phyloP scores from a whole-genome alignment of 2,888 invertebrate genomes.

The Galeopsomyia nigrocyanea region DNA sequence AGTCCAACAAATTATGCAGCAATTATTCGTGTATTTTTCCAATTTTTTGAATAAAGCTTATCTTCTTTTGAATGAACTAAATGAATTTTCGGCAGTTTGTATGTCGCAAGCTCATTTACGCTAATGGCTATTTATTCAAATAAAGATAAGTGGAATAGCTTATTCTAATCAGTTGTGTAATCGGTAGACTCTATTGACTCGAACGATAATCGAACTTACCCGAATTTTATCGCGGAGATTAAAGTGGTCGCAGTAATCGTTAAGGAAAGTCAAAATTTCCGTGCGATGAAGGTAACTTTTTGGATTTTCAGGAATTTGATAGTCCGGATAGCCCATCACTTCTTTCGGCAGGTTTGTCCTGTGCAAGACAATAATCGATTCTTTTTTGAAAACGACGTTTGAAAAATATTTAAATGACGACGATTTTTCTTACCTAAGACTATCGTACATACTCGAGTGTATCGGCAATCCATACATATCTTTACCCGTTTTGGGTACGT shows the following conservation, averaged over 20 bases:
- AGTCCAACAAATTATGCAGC: no score
- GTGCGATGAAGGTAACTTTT: slow-evolving; percentile 82
- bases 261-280: slow-evolving; percentile 81
- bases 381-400: neutral
- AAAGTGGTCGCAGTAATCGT: slow-evolving; percentile 79
- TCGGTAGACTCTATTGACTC: no score
- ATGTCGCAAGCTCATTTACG: no score
- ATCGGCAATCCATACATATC: slow-evolving; percentile 85
- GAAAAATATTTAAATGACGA: neutral
- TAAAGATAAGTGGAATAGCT: no score
- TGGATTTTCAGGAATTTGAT: slow-evolving; percentile 79
- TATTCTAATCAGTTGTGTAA: no score
- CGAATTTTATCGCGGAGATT: slow-evolving; percentile 76
- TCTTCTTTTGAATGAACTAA: no score
- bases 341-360: slow-evolving; percentile 96
- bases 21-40: no score
- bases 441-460: slow-evolving; percentile 93
- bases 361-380: neutral
- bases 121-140: no score
- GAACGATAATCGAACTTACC: slow-evolving; percentile 66
- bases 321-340: slow-evolving; percentile 92
- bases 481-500: slow-evolving; percentile 81
- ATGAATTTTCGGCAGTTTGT: no score
- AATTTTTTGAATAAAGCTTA: no score
- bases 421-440: slow-evolving; percentile 78